Base-by-base conservation (phyloP, 2,888 invertebrate genomes). In the Yponomeuta cagnagella region DNA sequence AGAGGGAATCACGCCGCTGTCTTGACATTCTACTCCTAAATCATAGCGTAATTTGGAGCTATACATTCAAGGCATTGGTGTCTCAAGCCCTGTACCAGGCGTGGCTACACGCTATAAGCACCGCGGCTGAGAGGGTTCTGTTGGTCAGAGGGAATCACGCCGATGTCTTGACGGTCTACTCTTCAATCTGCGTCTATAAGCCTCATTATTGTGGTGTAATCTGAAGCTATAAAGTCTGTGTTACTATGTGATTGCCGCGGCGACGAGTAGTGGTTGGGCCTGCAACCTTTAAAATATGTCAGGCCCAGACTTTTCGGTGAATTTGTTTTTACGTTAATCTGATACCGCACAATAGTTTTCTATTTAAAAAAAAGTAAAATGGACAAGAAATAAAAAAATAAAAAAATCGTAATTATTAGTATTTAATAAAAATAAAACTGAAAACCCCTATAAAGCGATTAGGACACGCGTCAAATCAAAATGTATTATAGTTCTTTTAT, bases 241-340 rank as follows among this genome's bases (percentile, higher is more conserved):
- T 99, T 95, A 98, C 99, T 8, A 90, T 99, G 74, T 99, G 99
- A 10, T 97, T 99, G 95, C 98, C 99, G 12, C 93, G 98, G 37
- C 97, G 98, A 37, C 23, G 37, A 37, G 37, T 4, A 1, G 5
- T 37, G 37, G 37, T 37, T 37, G 5, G 37, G 37, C 4, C 4
- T 37, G 5, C 2, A 37, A 37, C 37, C 37, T 37, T 37, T 37
- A 37, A 37, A 37, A 2, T 23, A 23, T 23, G 23, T 23, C 23
- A 37, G 5, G 5, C 4, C 37, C 37, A 4, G 4, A 5, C 0
- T 0, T 37, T 37, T 37, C 37, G 37, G 37, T 37, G 5, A 37
- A 37, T 2, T 37, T 0, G 5, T 37, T 37, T 37, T 37, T 37
- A 37, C 37, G 37, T 5, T 5, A 37, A 37, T 37, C 37, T 0